Percentiles rank a stretch among this genome's conserved stretches.
Evolutionary conservation across 1,140 invertebrate species (phyloP).

Genomic region (Lepidurus apus): DNA sequence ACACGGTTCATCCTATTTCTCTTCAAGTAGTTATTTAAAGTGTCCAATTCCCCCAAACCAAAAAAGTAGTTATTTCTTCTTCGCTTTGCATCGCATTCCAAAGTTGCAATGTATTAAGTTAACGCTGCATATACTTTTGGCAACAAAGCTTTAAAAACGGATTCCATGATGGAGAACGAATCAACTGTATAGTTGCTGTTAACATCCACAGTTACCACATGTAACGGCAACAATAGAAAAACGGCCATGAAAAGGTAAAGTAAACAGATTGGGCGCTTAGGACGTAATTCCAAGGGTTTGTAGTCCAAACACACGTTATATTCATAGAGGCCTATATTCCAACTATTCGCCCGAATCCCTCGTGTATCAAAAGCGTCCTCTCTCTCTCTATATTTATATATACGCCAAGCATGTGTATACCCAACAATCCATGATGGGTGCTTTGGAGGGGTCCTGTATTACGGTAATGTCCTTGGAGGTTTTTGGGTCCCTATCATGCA

Average conservation of each 20-base stretch:
- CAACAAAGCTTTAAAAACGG: no score
- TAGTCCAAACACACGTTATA: neutral
- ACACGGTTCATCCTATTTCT: no score
- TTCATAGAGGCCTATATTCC: neutral
- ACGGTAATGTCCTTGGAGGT: slow-evolving; percentile 6
- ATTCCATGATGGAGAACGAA: no score
- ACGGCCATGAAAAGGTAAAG: neutral
- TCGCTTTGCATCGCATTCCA: no score
- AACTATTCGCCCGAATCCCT: neutral
- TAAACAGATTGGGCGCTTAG: neutral
- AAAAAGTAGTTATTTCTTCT: no score
- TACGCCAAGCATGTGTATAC: neutral
- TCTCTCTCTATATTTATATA: neutral
- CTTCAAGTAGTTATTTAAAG: no score
- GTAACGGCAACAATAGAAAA: neutral
- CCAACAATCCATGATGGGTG: slow-evolving; percentile 10
- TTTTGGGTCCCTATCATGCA: slow-evolving; percentile 8
- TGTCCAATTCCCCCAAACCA: no score
- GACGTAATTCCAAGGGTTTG: neutral
- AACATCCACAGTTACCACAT: neutral
- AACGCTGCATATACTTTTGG: no score
- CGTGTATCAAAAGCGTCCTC: no score
- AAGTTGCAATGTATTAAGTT: no score
- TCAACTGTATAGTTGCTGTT: neutral
- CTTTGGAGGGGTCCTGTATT: neutral